These are phyloP conservation scores for Medauroidea extradentata DNA, from an alignment of 1,140 invertebrate species.

Conservation along the genomic window DNA sequence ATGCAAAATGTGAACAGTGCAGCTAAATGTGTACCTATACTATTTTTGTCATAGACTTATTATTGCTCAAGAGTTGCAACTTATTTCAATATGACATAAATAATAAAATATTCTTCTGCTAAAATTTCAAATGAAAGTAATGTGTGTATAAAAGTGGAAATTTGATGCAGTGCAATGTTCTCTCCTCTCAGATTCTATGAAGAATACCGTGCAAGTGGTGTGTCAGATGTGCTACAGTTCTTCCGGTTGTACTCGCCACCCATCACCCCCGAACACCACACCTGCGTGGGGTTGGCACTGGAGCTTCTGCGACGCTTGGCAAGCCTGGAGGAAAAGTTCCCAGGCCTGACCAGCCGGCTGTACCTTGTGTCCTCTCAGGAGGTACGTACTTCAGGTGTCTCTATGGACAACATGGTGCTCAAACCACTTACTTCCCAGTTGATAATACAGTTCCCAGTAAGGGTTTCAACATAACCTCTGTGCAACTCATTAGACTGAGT, in stretches of 20 bases:
- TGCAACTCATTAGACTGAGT: no score
- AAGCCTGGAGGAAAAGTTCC: conserved; percentile 53
- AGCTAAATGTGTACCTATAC: background rate
- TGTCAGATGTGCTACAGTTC: conserved; percentile 58
- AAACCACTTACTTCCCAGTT: no score
- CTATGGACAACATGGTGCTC: no score
- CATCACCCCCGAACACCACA: conserved; percentile 72
- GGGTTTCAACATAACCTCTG: no score
- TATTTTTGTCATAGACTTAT: background rate
- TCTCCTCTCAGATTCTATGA: conserved; percentile 59
- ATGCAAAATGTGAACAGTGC: no score
- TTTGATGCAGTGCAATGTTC: background rate
- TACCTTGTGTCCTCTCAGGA: conserved; percentile 86
- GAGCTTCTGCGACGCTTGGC: conserved; percentile 63
- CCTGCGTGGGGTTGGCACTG: conserved; percentile 81
- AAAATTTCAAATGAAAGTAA: background rate
- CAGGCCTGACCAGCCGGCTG: conserved; percentile 59
- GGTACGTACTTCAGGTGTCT: no score
- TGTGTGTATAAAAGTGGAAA: background rate
- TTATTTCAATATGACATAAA: background rate
- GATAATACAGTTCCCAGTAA: no score
- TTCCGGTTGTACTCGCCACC: conserved; percentile 69
- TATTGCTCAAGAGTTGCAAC: background rate
- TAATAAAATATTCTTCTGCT: no score
- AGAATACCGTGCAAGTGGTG: conserved; percentile 58